Conservation (phyloP, 1,140 invertebrate genomes). For the Hypothenemus hampei region DNA sequence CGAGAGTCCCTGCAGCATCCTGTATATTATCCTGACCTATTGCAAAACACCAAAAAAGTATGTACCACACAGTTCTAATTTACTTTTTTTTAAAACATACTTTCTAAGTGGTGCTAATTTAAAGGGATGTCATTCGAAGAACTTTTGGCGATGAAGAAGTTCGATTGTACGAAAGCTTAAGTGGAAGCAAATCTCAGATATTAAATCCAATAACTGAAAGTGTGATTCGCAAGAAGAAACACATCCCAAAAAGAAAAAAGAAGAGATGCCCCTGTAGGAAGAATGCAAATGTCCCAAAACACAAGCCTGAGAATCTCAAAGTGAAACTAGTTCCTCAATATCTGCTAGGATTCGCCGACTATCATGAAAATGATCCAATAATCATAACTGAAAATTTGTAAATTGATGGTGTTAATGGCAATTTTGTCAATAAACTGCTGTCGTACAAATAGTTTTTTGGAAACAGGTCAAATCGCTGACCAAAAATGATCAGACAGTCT, state of each 20-base stretch:
- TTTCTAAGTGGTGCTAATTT: not conserved
- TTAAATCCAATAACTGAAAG: too few relatives aligned
- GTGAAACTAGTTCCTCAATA: conserved; percentile 5
- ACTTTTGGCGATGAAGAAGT: conserved; percentile 2
- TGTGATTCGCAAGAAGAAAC: not conserved
- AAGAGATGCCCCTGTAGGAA: not conserved
- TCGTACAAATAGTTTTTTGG: not conserved
- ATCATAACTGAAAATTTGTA: not conserved
- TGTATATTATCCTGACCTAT: conserved; percentile 1
- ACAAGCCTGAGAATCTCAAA: conserved; percentile 6
- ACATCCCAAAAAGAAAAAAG: not conserved
- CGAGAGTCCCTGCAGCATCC: conserved; percentile 1
- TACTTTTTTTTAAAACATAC: not conserved
- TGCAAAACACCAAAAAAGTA: conserved; percentile 13
- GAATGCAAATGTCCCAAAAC: conserved; percentile 1
- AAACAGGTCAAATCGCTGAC: conserved; percentile 24
- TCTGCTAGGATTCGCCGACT: conserved; percentile 6
- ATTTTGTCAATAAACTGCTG: not conserved
- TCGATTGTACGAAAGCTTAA: not conserved
- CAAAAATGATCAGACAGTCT: conserved; percentile 25
- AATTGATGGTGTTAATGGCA: not conserved
- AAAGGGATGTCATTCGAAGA: not conserved
- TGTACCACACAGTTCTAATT: too few relatives aligned
- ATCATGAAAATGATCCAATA: conserved; percentile 14
- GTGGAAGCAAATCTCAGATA: not conserved